Evolutionary conservation across 1,140 invertebrate genomes (phyloP).

Genomic region (Pseudobourletiella spinata): DNA sequence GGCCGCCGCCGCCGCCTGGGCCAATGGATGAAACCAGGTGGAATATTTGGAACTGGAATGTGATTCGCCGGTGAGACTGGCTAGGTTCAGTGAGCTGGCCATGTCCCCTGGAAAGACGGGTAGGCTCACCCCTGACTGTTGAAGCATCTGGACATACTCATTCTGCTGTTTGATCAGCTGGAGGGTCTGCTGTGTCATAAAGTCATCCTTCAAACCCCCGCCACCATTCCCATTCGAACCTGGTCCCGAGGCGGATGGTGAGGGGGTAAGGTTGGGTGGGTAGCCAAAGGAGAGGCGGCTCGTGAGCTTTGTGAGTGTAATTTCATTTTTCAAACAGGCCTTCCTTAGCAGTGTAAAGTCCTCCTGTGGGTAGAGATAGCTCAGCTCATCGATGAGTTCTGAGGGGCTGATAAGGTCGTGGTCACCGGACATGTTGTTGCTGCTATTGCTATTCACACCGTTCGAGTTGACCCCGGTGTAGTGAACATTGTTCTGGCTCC

Average conservation of each 20-base stretch:
- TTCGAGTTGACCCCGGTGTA: background rate
- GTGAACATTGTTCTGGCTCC: background rate
- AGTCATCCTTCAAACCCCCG: slow-evolving; percentile 10
- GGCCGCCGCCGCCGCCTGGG: slow-evolving; percentile 22
- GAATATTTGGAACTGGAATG: slow-evolving; percentile 15
- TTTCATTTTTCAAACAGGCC: slow-evolving; percentile 31
- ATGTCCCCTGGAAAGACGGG: slow-evolving; percentile 20
- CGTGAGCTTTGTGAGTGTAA: slow-evolving; percentile 29
- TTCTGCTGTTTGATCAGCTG: slow-evolving; percentile 30
- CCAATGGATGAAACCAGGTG: slow-evolving; percentile 26
- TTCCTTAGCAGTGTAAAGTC: slow-evolving; percentile 32
- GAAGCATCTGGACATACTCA: slow-evolving; percentile 29
- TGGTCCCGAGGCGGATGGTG: background rate
- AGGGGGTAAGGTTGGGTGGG: background rate
- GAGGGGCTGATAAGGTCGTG: slow-evolving; percentile 3
- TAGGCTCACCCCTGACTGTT: slow-evolving; percentile 27
- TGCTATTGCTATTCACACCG: background rate
- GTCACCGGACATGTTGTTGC: background rate
- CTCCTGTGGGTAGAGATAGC: slow-evolving; percentile 24
- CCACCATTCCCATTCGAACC: background rate
- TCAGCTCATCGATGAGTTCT: slow-evolving; percentile 31
- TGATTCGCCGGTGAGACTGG: background rate
- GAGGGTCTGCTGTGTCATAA: slow-evolving; percentile 27
- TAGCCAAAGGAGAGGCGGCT: slow-evolving; percentile 1
- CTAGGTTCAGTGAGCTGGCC: background rate